Evolutionary conservation across 1,140 invertebrate species (phyloP).

Genomic region (Eufriesea mexicana): DNA sequence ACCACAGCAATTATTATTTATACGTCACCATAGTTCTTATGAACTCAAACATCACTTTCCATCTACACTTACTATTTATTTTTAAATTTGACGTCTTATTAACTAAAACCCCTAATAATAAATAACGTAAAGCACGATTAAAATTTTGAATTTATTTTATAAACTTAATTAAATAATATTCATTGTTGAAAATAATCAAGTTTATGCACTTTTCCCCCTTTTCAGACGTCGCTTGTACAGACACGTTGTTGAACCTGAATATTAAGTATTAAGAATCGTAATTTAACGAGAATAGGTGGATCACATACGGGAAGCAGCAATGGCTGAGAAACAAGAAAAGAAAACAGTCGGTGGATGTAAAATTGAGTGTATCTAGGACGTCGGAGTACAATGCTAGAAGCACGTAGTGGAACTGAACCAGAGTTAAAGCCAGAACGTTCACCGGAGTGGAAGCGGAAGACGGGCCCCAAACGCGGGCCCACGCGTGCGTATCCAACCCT

Average conservation of each 20-base stretch:
- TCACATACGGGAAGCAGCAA: background rate
- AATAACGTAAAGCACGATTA: background rate
- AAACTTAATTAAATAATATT: background rate
- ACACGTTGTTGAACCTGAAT: background rate
- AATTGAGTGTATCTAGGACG: conserved; percentile 58
- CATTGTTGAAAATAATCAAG: background rate
- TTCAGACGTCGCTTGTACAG: background rate
- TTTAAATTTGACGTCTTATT: background rate
- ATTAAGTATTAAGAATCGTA: conserved; percentile 1
- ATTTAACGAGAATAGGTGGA: background rate
- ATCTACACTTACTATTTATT: background rate
- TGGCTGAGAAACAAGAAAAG: conserved; percentile 24
- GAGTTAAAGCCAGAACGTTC: conserved; percentile 61
- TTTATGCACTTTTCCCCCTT: background rate
- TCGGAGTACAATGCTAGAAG: conserved; percentile 64
- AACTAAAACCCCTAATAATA: background rate
- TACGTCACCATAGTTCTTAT: background rate
- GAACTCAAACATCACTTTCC: background rate
- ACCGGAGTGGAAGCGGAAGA: conserved; percentile 77
- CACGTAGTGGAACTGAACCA: conserved; percentile 68
- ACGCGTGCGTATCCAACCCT: conserved; percentile 83
- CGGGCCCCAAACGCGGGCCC: conserved; percentile 79
- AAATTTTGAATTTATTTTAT: background rate
- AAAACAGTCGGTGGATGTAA: conserved; percentile 24
- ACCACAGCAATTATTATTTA: background rate